phyloP scores from a whole-genome alignment of 2,797 vertebrate genomes.

The Sebastes taczanowskii region DNA sequence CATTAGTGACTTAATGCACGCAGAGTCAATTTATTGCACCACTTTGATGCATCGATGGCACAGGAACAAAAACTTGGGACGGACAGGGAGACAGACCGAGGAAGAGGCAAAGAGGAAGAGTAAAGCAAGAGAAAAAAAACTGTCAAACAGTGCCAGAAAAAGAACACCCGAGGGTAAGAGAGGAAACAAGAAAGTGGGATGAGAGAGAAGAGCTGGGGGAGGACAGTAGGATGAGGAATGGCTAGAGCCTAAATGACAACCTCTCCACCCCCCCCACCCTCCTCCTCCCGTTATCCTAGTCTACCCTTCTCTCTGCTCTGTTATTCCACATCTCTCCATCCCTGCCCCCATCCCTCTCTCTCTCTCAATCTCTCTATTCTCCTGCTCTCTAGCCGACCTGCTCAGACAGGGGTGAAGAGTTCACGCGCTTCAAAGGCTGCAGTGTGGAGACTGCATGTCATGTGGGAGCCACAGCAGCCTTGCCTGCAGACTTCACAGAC shows the following conservation, averaged over 20 bases:
- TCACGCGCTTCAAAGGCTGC: conserved; percentile 85
- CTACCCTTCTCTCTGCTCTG: conserved; percentile 65
- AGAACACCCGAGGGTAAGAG: conserved; percentile 63
- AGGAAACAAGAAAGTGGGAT: conserved; percentile 50
- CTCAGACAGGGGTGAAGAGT: conserved; percentile 86
- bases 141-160: conserved; percentile 66
- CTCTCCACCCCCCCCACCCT: conserved; percentile 47
- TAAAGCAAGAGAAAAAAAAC: conserved; percentile 34
- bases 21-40: conserved; percentile 55
- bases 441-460: conserved; percentile 82
- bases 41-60: conserved; percentile 64
- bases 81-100: conserved; percentile 34
- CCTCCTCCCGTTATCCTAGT: conserved; percentile 46
- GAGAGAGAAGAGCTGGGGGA: conserved; percentile 56
- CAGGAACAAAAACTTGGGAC: conserved; percentile 25
- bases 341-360: conserved; percentile 66
- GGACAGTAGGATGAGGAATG: conserved; percentile 60
- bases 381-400: conserved; percentile 78
- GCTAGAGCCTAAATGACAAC: conserved; percentile 74
- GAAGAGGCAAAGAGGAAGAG: conserved; percentile 33
- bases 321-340: conserved; percentile 70
- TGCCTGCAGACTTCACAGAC: conserved; percentile 79
- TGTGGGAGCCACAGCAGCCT: conserved; percentile 80
- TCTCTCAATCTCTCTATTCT: conserved; percentile 74
- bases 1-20: conserved; percentile 65